A percentile compares a stretch with the other conserved stretches of the same genome.
Evolutionary conservation across 2,888 invertebrate genomes (phyloP).

Genomic region (Meliscaeva auricollis): DNA sequence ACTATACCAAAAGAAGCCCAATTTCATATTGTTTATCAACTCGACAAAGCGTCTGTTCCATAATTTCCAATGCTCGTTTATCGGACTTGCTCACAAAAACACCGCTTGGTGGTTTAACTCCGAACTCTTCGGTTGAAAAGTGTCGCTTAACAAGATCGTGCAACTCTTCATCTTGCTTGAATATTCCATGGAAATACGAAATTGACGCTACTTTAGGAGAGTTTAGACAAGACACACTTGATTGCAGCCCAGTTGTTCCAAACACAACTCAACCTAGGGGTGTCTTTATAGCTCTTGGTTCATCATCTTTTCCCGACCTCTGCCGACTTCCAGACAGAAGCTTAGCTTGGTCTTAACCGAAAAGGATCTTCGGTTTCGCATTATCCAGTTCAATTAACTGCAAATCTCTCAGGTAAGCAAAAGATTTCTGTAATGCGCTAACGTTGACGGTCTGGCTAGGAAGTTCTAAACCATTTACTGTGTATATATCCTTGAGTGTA

Average conservation of each 20-base stretch:
- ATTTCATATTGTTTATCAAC: conserved; percentile 17
- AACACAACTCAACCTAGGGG: conserved; percentile 9
- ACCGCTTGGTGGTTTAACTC: conserved; percentile 15
- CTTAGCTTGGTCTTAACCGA: neutral
- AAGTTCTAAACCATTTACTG: neutral
- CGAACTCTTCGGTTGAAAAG: conserved; percentile 48
- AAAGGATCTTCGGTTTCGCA: neutral
- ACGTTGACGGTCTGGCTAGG: neutral
- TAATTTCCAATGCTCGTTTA: conserved; percentile 24
- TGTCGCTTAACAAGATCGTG: conserved; percentile 35
- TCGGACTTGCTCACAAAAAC: conserved; percentile 14
- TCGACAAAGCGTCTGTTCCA: conserved; percentile 15
- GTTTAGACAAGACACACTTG: conserved; percentile 10
- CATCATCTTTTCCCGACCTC: conserved; percentile 4
- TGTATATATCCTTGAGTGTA: conserved; percentile 6
- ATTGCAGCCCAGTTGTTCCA: neutral
- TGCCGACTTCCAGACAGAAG: neutral
- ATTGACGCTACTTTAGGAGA: conserved; percentile 1
- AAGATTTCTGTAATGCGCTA: neutral
- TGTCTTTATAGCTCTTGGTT: neutral
- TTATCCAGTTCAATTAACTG: neutral
- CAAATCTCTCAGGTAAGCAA: neutral
- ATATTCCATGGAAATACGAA: conserved; percentile 10
- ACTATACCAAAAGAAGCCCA: conserved; percentile 33
- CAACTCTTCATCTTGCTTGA: conserved; percentile 23